phyloP scores from a whole-genome alignment of 2,888 invertebrate genomes.

The Melieria crassipennis region DNA sequence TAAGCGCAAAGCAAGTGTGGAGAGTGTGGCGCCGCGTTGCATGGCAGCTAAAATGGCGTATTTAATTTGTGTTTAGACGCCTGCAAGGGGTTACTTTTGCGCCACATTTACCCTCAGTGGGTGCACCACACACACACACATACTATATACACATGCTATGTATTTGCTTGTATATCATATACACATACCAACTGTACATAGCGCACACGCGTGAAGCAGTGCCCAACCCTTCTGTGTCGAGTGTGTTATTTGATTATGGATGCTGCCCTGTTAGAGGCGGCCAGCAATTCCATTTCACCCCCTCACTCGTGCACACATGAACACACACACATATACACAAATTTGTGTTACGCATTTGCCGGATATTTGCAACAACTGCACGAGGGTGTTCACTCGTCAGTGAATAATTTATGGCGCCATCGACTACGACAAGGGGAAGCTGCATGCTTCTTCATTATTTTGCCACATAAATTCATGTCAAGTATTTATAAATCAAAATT shows the following conservation, averaged over 20 bases:
- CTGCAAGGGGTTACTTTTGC: not conserved
- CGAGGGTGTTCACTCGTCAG: slow-evolving; percentile 39
- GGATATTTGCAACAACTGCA: not conserved
- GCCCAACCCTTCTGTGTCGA: slow-evolving; percentile 42
- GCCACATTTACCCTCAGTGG: slow-evolving; percentile 3
- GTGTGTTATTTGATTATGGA: slow-evolving; percentile 17
- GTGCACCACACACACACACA: slow-evolving; percentile 10
- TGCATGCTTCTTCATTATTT: slow-evolving; percentile 28
- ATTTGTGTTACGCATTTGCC: not conserved
- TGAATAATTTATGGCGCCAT: slow-evolving; percentile 41
- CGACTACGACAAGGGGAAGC: slow-evolving; percentile 12
- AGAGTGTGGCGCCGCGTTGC: not conserved
- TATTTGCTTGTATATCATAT: not conserved
- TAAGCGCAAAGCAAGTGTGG: no score
- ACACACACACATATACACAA: not conserved
- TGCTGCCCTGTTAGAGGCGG: slow-evolving; percentile 28
- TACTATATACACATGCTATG: not conserved
- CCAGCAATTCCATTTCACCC: slow-evolving; percentile 20
- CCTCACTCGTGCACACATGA: slow-evolving; percentile 17
- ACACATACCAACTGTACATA: not conserved
- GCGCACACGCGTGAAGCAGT: slow-evolving; percentile 6
- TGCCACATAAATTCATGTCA: slow-evolving; percentile 54
- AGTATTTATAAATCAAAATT: slow-evolving; percentile 54
- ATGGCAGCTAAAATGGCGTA: slow-evolving; percentile 9
- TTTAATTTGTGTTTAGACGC: slow-evolving; percentile 1